Percentiles rank a stretch among this genome's conserved stretches.
phyloP scores from a whole-genome alignment of 2,113 vertebrate species.

The Rhinolophus ferrumequinum region DNA sequence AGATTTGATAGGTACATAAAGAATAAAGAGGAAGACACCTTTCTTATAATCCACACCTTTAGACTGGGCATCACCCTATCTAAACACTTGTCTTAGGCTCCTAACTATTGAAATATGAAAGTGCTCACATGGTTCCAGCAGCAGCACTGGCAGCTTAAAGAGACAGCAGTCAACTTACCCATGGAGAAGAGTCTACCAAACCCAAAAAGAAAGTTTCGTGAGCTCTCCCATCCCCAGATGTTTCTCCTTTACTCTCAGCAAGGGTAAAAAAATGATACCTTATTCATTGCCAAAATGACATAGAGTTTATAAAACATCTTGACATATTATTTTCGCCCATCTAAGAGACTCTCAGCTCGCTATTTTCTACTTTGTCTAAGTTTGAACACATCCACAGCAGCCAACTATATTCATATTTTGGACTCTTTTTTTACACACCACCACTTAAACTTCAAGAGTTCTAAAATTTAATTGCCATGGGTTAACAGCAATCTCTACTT shows the following conservation, averaged over 20 bases:
- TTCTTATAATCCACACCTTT: constrained; percentile 5
- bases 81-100: background rate
- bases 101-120: background rate
- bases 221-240: background rate
- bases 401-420: background rate
- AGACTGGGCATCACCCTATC: background rate
- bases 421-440: background rate
- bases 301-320: background rate
- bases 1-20: background rate
- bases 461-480: constrained; percentile 23
- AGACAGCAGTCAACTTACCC: background rate
- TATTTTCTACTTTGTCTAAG: background rate
- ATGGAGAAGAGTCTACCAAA: background rate
- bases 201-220: background rate
- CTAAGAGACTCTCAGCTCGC: background rate
- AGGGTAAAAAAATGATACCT: background rate
- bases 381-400: background rate
- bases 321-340: background rate
- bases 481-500: constrained; percentile 18
- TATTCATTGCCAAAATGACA: background rate
- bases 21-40: background rate
- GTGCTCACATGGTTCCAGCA: background rate
- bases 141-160: background rate
- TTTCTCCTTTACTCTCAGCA: background rate
- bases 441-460: background rate